These are phyloP conservation scores for Piaya cayana DNA, from an alignment of 2,113 vertebrate species.

Conservation along the genomic window DNA sequence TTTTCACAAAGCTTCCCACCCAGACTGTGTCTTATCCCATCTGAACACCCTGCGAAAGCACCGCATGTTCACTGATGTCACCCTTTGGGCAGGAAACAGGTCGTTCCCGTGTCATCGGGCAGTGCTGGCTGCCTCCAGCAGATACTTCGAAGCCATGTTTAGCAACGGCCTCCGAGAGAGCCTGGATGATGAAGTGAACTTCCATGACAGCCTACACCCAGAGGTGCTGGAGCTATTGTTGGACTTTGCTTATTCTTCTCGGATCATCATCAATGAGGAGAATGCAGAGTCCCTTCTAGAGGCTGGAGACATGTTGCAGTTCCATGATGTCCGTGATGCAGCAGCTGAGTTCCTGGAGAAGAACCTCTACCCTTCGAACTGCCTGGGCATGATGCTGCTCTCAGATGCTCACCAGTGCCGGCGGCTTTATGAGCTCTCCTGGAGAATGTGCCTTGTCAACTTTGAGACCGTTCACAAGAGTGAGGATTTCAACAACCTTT, in stretches of 20 bases:
- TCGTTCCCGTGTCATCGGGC: constrained; percentile 92
- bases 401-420: constrained; percentile 95
- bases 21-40: constrained; percentile 90
- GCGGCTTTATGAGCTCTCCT: constrained; percentile 88
- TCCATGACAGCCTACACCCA: constrained; percentile 91
- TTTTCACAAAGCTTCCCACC: constrained; percentile 93
- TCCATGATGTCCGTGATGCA: constrained; percentile 90
- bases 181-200: constrained; percentile 88
- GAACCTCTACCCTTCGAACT: constrained; percentile 91
- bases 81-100: constrained; percentile 89
- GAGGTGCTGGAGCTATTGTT: constrained; percentile 93
- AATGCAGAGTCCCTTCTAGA: constrained; percentile 93
- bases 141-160: constrained; percentile 97
- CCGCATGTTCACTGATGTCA: constrained; percentile 93
- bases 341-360: constrained; percentile 93
- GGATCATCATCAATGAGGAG: constrained; percentile 92
- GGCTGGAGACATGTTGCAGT: constrained; percentile 94
- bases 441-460: constrained; percentile 93
- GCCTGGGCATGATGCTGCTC: constrained; percentile 93
- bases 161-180: constrained; percentile 92
- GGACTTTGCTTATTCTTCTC: constrained; percentile 94
- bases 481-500: constrained; percentile 89
- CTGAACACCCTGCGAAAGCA: constrained; percentile 91
- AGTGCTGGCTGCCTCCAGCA: constrained; percentile 91
- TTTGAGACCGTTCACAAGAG: constrained; percentile 87